Conservation (phyloP, 2,888 invertebrate species). For the Calliopum simillimum region DNA sequence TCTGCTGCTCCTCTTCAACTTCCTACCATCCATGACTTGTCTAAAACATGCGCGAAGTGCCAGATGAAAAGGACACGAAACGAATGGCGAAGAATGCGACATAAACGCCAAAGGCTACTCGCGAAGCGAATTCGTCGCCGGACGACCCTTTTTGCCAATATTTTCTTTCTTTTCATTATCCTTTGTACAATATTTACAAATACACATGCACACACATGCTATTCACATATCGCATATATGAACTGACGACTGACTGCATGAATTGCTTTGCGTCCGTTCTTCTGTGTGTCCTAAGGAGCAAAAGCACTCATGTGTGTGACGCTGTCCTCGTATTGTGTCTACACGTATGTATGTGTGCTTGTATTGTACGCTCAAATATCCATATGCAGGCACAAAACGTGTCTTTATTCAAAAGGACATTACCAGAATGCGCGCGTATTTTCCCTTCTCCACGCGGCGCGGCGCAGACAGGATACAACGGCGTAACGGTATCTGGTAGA, state of each 20-base stretch:
- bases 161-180: conserved; percentile 41
- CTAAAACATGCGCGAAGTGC: conserved; percentile 40
- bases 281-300: conserved; percentile 17
- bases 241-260: conserved; percentile 38
- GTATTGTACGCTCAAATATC: conserved; percentile 5
- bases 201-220: conserved; percentile 17
- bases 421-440: conserved; percentile 40
- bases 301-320: conserved; percentile 10
- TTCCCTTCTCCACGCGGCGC: conserved; percentile 35
- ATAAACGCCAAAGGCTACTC: conserved; percentile 45
- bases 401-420: conserved; percentile 47
- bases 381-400: conserved; percentile 38
- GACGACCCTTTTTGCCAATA: conserved; percentile 45
- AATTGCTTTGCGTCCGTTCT: conserved; percentile 19
- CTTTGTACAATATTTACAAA: conserved; percentile 18
- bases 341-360: conserved; percentile 22
- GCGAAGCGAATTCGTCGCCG: conserved; percentile 42
- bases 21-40: conserved; percentile 41
- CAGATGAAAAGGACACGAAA: conserved; percentile 23
- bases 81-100: conserved; percentile 42
- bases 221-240: conserved; percentile 37
- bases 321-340: conserved; percentile 29
- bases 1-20: background rate
- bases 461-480: conserved; percentile 36
- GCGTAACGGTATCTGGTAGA: conserved; percentile 38